Conservation (phyloP, 2,113 vertebrate genomes). For the Collichthys lucidus region DNA sequence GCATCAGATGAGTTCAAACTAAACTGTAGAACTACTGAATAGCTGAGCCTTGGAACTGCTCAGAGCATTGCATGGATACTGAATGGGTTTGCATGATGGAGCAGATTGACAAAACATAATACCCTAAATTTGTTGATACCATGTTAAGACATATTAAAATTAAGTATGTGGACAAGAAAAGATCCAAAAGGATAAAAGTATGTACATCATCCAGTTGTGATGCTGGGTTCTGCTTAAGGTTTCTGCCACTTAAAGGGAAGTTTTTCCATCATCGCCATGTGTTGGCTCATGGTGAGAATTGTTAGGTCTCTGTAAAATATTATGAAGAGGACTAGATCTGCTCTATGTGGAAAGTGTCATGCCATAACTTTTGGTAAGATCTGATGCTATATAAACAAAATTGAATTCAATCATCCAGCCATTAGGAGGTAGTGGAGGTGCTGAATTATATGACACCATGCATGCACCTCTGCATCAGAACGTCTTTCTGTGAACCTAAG, state of each 20-base stretch:
- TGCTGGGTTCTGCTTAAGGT: no score
- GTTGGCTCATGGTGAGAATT: no score
- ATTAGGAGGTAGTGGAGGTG: not conserved
- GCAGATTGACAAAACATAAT: not conserved
- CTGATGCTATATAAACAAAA: no score
- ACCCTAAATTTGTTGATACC: not conserved
- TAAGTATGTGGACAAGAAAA: not conserved
- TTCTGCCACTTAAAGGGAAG: no score
- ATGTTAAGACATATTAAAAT: not conserved
- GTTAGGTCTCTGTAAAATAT: no score
- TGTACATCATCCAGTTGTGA: not conserved
- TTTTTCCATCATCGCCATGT: no score
- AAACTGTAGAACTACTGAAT: not conserved
- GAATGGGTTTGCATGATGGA: slow-evolving; percentile 1
- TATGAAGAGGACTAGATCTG: no score
- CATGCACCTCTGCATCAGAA: not conserved
- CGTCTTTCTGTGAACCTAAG: not conserved
- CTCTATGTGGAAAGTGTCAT: no score
- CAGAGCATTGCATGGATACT: slow-evolving; percentile 18
- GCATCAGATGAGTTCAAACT: not conserved
- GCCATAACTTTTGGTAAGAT: no score
- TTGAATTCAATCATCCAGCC: not conserved
- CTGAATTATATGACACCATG: not conserved
- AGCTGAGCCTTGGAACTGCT: not conserved
- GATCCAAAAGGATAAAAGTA: not conserved